Conservation (phyloP, 2,888 invertebrate genomes). For the Lycia hirtaria region DNA sequence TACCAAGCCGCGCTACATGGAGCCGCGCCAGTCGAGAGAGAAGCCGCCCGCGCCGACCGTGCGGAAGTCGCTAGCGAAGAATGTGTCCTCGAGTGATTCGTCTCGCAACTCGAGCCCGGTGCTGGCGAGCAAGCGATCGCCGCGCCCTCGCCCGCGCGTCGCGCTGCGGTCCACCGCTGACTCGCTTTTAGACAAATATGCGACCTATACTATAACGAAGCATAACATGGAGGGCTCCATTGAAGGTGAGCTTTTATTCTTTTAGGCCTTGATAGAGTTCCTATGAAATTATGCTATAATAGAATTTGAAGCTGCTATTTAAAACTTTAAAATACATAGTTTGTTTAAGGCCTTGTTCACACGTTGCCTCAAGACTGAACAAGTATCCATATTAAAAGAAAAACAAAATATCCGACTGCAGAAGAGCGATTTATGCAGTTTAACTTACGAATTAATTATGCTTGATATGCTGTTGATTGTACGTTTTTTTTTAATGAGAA, state of each 20-base stretch:
- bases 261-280: too few relatives aligned
- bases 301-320: too few relatives aligned
- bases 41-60: constrained; percentile 36
- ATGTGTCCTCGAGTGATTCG: constrained; percentile 87
- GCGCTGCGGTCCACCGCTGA: constrained; percentile 79
- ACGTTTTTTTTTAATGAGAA: too few relatives aligned
- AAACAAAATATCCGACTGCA: too few relatives aligned
- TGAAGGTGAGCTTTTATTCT: constrained; percentile 58
- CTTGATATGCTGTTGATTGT: too few relatives aligned
- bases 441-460: too few relatives aligned
- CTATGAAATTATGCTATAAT: too few relatives aligned
- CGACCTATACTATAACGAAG: constrained; percentile 71
- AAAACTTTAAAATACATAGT: too few relatives aligned
- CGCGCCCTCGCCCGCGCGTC: constrained; percentile 70
- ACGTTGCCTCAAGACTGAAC: too few relatives aligned
- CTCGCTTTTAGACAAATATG: constrained; percentile 72
- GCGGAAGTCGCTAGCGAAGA: constrained; percentile 36
- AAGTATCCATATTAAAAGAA: too few relatives aligned
- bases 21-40: constrained; percentile 73
- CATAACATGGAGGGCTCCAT: constrained; percentile 57
- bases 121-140: constrained; percentile 75
- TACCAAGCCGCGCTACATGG: constrained; percentile 87
- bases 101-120: constrained; percentile 89
- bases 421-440: too few relatives aligned
- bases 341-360: not conserved